phyloP scores from a whole-genome alignment of 2,797 vertebrate species.

The Otus scops region DNA sequence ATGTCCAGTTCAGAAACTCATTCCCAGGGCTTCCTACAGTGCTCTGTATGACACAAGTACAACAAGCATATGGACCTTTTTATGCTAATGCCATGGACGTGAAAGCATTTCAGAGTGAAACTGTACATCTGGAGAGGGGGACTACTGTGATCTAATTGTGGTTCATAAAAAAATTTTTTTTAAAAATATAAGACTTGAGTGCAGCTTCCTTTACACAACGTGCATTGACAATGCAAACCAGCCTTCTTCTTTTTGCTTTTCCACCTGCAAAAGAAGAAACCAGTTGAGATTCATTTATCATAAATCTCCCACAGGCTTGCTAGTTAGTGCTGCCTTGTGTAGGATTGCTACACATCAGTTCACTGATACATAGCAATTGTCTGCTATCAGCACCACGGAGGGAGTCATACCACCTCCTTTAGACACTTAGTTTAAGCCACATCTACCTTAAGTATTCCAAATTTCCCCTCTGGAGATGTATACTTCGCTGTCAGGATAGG shows the following conservation, averaged over 20 bases:
- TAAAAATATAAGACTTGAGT: not conserved
- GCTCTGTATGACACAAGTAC: not conserved
- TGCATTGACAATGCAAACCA: constrained; percentile 89
- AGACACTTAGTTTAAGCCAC: not conserved
- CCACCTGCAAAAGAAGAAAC: constrained; percentile 69
- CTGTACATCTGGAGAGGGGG: not conserved
- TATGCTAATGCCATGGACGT: not conserved
- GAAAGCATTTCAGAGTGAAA: not conserved
- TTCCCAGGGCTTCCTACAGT: not conserved
- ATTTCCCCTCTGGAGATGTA: not conserved
- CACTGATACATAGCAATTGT: accelerated
- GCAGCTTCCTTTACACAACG: constrained; percentile 63
- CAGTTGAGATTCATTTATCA: not conserved
- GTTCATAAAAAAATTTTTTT: not conserved
- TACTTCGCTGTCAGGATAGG: not conserved
- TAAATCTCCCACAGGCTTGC: not conserved
- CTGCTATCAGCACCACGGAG: not conserved
- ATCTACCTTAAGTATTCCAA: not conserved
- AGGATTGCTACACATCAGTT: accelerated
- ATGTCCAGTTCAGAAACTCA: not conserved
- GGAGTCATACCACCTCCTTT: not conserved
- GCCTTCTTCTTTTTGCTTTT: constrained; percentile 80
- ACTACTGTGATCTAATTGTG: not conserved
- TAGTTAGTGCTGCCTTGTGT: not conserved
- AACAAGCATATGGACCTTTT: not conserved